Base-by-base conservation (phyloP, 2,888 invertebrate species). In the Flabesymbios commensalis region DNA sequence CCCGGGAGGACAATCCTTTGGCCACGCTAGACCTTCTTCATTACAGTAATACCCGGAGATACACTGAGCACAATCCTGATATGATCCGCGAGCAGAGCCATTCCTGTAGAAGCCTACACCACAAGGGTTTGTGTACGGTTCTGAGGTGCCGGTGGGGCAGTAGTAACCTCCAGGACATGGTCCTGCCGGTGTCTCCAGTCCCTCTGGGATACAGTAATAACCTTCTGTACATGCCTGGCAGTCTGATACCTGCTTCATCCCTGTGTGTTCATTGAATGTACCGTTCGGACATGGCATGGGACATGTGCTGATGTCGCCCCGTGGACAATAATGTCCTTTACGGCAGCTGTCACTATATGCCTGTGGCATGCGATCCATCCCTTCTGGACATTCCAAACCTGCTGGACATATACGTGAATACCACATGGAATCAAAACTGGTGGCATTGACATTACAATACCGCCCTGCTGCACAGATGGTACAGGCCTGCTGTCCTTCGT, bases 101-200 rank as follows among this genome's bases (percentile, higher is more conserved):
- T 78, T 77, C 42, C 79, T 64, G 71, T 79, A 80, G 67, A 78
- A 80, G 17, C 80, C 79, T 52, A 79, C 72, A 2, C 78, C 77
- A 63, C 80, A 80, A 0, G 79, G 79, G 66, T 60, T 77, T 3
- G 70, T 64, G 42, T 71, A 43, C 2, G 72, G 59, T 22, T 64
- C 67, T 2, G 70, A 77, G 3, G 80, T 80, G 17, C 79, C 79
- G 4, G 70, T 56, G 0, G 79, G 79, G 59, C 80, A 80, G 66
- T 78, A 80, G 60, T 79, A 75, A 10, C 80, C 80, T 14, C 77
- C 79, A 10, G 79, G 79, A 55, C 80, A 80, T 14, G 71, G 68
- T 2, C 75, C 78, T 7, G 76, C 75, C 0, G 77, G 74, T 0
- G 60, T 53, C 3, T 57, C 64, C 26, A 80, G 65, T 1, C 79